A percentile compares a stretch with the other conserved stretches of the same genome.
phyloP scores from a whole-genome alignment of 2,113 vertebrate species.

The Notechis scutatus region DNA sequence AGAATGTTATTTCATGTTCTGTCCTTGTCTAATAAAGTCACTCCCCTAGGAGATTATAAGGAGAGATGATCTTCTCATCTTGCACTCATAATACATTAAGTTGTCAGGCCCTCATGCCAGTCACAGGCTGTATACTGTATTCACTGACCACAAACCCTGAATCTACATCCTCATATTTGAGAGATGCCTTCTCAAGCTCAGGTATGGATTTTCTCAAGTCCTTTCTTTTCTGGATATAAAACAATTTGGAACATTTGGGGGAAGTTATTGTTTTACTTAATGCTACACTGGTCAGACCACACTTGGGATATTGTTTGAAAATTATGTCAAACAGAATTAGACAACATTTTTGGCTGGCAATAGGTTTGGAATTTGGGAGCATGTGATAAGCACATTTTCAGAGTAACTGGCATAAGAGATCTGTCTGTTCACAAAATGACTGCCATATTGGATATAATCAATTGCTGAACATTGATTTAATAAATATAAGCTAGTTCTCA shows the following conservation, averaged over 20 bases:
- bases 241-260: neutral
- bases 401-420: neutral
- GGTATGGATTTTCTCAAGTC: neutral
- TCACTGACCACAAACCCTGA: neutral
- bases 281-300: neutral
- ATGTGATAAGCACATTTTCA: neutral
- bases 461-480: neutral
- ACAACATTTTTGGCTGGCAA: neutral
- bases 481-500: neutral
- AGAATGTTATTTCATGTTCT: neutral
- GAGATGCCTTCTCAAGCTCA: neutral
- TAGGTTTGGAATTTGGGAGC: neutral
- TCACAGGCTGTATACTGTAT: neutral
- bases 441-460: neutral
- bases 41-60: neutral
- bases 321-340: neutral
- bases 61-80: accelerated
- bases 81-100: neutral
- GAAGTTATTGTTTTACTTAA: neutral
- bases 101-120: neutral
- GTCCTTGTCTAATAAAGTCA: neutral
- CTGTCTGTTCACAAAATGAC: neutral
- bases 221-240: neutral
- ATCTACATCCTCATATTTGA: neutral
- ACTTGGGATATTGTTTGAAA: neutral